Conservation (phyloP, 1,140 invertebrate genomes). For the Yoshiicerus persimilis region DNA sequence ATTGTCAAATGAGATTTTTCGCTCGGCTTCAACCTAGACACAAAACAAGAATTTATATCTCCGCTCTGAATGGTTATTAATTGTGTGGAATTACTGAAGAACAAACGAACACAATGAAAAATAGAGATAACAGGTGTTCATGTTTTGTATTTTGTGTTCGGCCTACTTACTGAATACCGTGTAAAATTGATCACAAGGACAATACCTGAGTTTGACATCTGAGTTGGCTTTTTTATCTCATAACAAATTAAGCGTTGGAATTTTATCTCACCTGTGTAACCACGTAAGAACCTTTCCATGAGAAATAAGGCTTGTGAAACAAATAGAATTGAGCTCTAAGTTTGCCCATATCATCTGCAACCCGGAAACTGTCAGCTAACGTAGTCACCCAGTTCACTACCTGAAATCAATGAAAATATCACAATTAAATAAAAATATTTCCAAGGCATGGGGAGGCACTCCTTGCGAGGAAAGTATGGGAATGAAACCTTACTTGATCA, state of each 20-base stretch:
- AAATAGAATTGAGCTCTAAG: conserved; percentile 86
- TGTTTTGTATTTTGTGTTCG: background rate
- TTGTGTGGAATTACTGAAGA: background rate
- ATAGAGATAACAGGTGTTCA: background rate
- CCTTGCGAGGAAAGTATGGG: too few species aligned
- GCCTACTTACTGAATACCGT: background rate
- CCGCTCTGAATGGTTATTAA: background rate
- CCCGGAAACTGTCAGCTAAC: conserved; percentile 91
- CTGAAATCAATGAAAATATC: conserved; percentile 43
- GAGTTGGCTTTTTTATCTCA: background rate
- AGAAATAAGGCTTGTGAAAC: conserved; percentile 93
- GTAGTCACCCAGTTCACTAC: conserved; percentile 97
- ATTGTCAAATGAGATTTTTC: conserved; percentile 90
- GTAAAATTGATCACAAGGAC: background rate
- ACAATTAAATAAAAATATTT: background rate
- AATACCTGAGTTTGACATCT: background rate
- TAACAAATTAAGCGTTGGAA: too few species aligned
- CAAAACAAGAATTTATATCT: background rate
- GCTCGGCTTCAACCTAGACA: conserved; percentile 71
- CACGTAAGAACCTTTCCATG: conserved; percentile 96
- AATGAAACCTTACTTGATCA: conserved; percentile 65
- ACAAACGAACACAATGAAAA: background rate
- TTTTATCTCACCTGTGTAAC: conserved; percentile 74
- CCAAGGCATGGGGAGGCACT: too few species aligned
- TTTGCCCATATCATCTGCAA: conserved; percentile 97